Conservation (phyloP, 2,113 vertebrate genomes). For the Phoxinus phoxinus region DNA sequence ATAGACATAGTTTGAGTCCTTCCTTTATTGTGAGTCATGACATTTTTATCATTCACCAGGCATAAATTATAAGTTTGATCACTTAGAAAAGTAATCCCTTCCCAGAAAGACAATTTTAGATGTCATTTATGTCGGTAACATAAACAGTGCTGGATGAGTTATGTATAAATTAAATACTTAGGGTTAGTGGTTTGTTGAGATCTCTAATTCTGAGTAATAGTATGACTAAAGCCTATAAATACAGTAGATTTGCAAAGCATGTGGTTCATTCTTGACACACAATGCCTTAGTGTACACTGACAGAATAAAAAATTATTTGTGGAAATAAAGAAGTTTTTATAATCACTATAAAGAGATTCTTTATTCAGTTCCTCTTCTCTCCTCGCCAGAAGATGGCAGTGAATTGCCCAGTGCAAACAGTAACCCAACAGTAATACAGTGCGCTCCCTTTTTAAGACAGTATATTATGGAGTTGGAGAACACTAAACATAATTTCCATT, state of each 20-base stretch:
- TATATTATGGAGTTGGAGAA: neutral
- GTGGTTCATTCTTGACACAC: neutral
- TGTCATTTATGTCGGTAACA: neutral
- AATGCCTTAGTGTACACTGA: neutral
- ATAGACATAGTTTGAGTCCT: neutral
- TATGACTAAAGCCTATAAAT: neutral
- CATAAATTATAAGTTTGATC: neutral
- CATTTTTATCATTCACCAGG: neutral
- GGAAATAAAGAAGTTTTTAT: neutral
- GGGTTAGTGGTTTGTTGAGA: neutral
- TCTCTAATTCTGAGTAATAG: neutral
- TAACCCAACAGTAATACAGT: neutral
- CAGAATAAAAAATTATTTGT: neutral
- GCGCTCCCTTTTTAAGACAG: neutral
- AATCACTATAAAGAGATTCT: neutral
- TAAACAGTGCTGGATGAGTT: neutral
- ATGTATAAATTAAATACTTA: neutral
- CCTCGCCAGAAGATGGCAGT: conserved; percentile 70
- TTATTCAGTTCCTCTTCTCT: neutral
- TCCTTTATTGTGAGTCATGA: neutral
- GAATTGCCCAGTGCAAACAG: neutral
- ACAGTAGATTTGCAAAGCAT: neutral
- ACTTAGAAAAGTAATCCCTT: neutral
- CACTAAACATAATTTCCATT: neutral
- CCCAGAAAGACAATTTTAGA: neutral